Evolutionary conservation across 2,113 vertebrate species (phyloP).

Genomic region (Eurypyga helias): DNA sequence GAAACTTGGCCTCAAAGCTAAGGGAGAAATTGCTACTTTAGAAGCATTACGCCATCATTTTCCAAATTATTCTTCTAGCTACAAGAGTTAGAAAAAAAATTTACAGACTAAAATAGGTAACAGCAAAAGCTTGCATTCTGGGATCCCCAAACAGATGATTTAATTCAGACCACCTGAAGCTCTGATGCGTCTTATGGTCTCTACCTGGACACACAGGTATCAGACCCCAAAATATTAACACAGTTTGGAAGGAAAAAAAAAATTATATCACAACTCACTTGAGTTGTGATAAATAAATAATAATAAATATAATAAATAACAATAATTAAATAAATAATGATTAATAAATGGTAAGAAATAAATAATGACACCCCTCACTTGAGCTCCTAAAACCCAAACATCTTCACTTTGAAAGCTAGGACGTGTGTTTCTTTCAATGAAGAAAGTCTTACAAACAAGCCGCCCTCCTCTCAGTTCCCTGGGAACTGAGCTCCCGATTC

Average conservation of each 20-base stretch:
- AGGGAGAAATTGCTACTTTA: not conserved
- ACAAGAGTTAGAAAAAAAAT: not conserved
- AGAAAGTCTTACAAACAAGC: not conserved
- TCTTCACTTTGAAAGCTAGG: not conserved
- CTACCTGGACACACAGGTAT: not conserved
- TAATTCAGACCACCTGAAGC: not conserved
- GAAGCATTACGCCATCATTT: not conserved
- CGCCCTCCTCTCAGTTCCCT: not conserved
- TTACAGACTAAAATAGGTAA: not conserved
- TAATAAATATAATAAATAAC: too few relatives aligned
- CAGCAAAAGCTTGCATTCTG: not conserved
- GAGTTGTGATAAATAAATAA: too few relatives aligned
- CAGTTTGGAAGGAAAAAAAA: not conserved
- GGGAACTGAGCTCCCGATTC: not conserved
- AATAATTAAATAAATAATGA: too few relatives aligned
- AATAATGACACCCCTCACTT: not conserved
- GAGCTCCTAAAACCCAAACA: not conserved
- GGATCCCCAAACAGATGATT: not conserved
- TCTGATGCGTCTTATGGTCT: not conserved
- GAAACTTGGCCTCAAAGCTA: not conserved
- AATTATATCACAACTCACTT: too few relatives aligned
- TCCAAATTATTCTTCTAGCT: not conserved
- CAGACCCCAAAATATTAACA: not conserved
- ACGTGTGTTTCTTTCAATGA: not conserved
- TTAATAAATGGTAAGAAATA: too few relatives aligned